A percentile compares a stretch with the other conserved stretches of the same genome.
Conservation (phyloP, 2,888 invertebrate genomes). For the Drosophila aldrichi region DNA sequence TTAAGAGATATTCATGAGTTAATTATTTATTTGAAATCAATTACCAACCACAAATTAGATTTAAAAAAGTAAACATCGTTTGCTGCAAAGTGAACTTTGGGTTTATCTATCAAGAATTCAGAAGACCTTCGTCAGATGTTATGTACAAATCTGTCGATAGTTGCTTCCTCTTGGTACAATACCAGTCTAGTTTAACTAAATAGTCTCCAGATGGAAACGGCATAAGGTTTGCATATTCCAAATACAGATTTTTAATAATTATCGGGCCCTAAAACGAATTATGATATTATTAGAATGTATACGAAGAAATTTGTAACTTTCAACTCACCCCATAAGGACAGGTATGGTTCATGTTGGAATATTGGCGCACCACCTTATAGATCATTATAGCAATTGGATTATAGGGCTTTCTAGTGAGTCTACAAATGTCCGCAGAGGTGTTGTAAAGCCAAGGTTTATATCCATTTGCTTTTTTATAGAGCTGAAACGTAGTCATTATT, state of each 20-base stretch:
- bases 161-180: not conserved
- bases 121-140: not conserved
- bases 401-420: not conserved
- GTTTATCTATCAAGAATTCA: not conserved
- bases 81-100: too few species aligned
- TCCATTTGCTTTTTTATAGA: not conserved
- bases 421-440: not conserved
- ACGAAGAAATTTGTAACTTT: too few species aligned
- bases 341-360: not conserved
- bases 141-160: not conserved
- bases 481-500: not conserved
- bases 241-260: not conserved
- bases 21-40: too few species aligned
- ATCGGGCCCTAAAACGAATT: not conserved
- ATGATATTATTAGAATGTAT: not conserved
- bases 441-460: slow-evolving; percentile 7
- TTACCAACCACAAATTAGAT: not conserved
- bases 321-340: not conserved
- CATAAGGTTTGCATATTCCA: not conserved
- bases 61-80: not conserved
- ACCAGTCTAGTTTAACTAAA: not conserved
- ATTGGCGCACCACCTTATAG: not conserved
- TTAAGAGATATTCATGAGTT: too few species aligned
- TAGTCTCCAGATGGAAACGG: slow-evolving; percentile 4
- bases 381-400: not conserved